Base-by-base conservation (phyloP, 2,113 vertebrate genomes). In the Glaucidium brasilianum region DNA sequence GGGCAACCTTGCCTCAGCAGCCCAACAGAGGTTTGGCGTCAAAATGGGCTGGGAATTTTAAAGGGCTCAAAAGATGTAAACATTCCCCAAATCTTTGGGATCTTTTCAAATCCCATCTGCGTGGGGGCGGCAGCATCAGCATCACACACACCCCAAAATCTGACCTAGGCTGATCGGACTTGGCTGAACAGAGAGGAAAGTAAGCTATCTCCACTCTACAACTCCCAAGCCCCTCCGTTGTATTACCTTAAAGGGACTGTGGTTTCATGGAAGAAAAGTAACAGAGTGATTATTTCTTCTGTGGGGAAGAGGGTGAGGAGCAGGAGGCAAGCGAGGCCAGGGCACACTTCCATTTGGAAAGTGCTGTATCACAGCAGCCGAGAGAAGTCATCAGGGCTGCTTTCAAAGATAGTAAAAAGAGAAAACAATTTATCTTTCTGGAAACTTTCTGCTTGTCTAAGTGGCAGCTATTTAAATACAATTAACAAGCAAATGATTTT, bases 401-500 rank as follows among this genome's bases (percentile, higher is more conserved):
- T 97, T 64, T 73, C 91, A 88, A 84, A 95, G 76, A 91, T 14
- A 90, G 94, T 55, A 78, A 93, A 91, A 94, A 94, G 85, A 39
- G 27, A 83, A 78, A 78, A 67, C 72, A 37, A 91, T 95, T 91
- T 87, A 92, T 97, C 97, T 96, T 87, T 66, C 91, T 64, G 83
- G 83, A 94, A 97, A 97, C 96, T 96, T 97, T 95, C 88, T 94
- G 95, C 92, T 91, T 93, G 92, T 92, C 96, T 97, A 96, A 96
- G 92, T 89, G 88, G 95, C 94, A 94, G 96, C 97, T 98, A 97
- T 85, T 96, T 95, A 98, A 98, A 98, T 92, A 97, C 97, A 98
- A 98, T 98, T 98, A 98, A 97, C 97, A 98, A 97, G 96, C 97
- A 97, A 98, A 97, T 97, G 90, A 97, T 97, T 97, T 93, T 94